Conservation (phyloP, 2,888 invertebrate genomes). For the Syritta pipiens region DNA sequence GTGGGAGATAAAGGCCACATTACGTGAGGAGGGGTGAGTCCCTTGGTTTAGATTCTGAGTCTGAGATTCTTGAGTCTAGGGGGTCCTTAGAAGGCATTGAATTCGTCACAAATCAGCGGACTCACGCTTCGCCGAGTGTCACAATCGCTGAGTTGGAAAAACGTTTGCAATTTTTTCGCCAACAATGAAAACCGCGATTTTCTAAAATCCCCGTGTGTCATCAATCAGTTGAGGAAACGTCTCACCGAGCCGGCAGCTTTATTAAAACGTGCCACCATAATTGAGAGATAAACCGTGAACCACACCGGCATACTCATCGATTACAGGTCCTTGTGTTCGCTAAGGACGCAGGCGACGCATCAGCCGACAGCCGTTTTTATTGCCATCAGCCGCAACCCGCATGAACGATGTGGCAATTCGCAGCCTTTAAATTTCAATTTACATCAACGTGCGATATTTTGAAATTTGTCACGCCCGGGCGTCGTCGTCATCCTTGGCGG, state of each 20-base stretch:
- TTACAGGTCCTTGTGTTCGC: background rate
- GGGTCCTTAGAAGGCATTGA: too few relatives aligned
- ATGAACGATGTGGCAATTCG: background rate
- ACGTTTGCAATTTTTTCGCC: background rate
- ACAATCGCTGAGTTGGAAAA: too few relatives aligned
- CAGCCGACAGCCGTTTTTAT: background rate
- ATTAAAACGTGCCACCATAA: slow-evolving; percentile 36
- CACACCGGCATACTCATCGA: background rate
- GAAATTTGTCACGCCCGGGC: background rate
- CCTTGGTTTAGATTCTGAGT: too few relatives aligned
- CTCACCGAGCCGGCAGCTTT: slow-evolving; percentile 1
- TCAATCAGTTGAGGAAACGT: slow-evolving; percentile 20
- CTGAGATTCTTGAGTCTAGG: too few relatives aligned
- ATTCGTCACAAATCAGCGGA: slow-evolving; percentile 5
- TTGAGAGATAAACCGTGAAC: slow-evolving; percentile 43
- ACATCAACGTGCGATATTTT: background rate
- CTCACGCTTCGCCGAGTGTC: background rate
- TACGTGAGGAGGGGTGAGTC: too few relatives aligned
- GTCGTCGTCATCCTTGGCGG: background rate
- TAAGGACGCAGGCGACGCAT: background rate
- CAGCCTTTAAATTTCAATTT: background rate
- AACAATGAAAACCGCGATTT: background rate
- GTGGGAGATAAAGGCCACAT: too few relatives aligned
- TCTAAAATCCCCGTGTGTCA: background rate
- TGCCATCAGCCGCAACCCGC: background rate